phyloP scores from a whole-genome alignment of 2,113 vertebrate species.

The Corydoras sp. region DNA sequence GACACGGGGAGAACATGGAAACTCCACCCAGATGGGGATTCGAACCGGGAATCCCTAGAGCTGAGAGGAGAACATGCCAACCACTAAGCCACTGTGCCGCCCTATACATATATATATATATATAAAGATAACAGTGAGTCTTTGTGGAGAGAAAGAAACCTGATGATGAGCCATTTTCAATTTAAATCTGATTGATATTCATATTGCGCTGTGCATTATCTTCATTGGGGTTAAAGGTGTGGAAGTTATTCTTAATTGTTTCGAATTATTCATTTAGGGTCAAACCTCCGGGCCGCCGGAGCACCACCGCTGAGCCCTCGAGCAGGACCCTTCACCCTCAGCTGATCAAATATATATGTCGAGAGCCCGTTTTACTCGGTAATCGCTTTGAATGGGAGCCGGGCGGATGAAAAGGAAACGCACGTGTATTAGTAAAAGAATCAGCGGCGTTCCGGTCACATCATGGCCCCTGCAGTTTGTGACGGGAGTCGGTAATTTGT shows the following conservation, averaged over 20 bases:
- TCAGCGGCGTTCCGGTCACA: not conserved
- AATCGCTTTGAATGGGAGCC: no score
- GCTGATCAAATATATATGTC: not conserved
- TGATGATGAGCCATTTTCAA: not conserved
- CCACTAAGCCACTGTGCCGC: no score
- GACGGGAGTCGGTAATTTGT: not conserved
- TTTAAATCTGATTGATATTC: constrained; percentile 12
- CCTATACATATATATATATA: no score
- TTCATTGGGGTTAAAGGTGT: constrained; percentile 17
- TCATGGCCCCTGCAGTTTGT: not conserved
- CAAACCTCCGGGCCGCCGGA: constrained; percentile 2
- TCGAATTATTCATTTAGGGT: not conserved
- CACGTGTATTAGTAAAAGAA: no score
- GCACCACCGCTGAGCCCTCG: not conserved
- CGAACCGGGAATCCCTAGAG: no score
- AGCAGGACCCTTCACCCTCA: not conserved
- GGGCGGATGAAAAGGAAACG: no score
- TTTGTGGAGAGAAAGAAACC: not conserved
- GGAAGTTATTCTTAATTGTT: constrained; percentile 11
- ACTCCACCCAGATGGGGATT: no score
- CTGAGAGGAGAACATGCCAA: no score
- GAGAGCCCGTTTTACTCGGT: no score
- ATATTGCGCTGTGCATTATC: not conserved
- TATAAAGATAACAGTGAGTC: no score
- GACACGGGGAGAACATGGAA: no score